Percentiles rank a stretch among this genome's conserved stretches.
These are phyloP conservation scores for Peromyscus aztecus DNA, from an alignment of 2,797 vertebrate species.

Conservation along the genomic window DNA sequence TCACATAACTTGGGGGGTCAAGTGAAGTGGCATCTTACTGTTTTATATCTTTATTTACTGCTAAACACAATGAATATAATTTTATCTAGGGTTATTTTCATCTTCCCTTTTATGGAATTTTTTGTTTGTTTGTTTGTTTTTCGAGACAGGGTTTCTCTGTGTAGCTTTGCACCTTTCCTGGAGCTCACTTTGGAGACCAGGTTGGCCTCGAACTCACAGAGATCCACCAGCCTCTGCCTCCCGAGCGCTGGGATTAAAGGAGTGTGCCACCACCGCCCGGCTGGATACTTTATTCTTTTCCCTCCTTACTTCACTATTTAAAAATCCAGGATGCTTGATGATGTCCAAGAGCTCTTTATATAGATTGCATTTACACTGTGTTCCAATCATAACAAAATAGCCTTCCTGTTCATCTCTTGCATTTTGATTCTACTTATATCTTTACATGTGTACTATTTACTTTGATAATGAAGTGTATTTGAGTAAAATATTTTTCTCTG, in stretches of 20 bases:
- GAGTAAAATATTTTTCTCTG: slow-evolving; percentile 3
- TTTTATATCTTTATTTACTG: neutral
- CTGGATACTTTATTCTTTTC: neutral
- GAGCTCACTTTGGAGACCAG: no score
- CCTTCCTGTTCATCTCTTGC: neutral
- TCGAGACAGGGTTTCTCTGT: no score
- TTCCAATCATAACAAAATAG: neutral
- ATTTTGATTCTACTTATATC: slow-evolving; percentile 27
- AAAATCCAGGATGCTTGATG: neutral
- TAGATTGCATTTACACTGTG: neutral
- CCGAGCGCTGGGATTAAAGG: no score
- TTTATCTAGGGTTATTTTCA: neutral
- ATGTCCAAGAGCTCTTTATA: neutral
- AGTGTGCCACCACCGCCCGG: no score
- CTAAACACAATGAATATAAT: neutral
- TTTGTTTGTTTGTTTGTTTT: no score
- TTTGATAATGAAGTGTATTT: neutral
- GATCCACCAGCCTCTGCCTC: no score
- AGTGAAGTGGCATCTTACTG: neutral
- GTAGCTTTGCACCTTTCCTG: no score
- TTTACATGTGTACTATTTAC: neutral
- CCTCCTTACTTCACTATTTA: neutral
- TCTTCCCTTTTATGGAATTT: neutral
- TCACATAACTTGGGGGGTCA: neutral
- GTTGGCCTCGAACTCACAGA: no score